Percentiles rank a stretch among this genome's conserved stretches.
These are phyloP conservation scores for Pandemis cinnamomeana DNA, from an alignment of 2,888 invertebrate genomes.

Conservation along the genomic window DNA sequence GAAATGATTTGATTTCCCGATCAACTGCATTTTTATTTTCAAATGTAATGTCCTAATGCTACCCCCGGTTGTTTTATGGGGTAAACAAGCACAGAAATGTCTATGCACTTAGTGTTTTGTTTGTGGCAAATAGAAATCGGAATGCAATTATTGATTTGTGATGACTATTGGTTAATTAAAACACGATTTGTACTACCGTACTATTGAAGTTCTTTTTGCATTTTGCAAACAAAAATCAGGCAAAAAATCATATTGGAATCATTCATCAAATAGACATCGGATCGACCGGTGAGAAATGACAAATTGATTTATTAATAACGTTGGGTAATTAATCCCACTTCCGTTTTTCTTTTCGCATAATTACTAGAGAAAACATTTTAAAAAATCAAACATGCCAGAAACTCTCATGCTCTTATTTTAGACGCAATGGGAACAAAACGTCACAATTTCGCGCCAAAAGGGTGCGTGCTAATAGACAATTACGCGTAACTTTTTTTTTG, in stretches of 20 bases:
- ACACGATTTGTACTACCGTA: conserved; percentile 10
- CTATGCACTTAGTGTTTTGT: not conserved
- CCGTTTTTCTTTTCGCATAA: too few relatives aligned
- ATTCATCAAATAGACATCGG: not conserved
- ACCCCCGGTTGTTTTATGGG: not conserved
- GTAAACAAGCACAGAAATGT: not conserved
- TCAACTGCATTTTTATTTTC: conserved; percentile 6
- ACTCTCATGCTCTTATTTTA: not conserved
- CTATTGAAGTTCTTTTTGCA: not conserved
- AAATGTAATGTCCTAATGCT: not conserved
- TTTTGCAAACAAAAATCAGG: not conserved
- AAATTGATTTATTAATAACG: not conserved
- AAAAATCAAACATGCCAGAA: too few relatives aligned
- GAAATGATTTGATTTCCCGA: not conserved
- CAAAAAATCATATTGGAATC: not conserved
- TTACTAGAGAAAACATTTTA: too few relatives aligned
- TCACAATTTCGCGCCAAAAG: conserved; percentile 46
- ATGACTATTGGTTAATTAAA: conserved; percentile 15
- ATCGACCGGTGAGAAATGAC: not conserved
- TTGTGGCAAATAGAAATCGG: conserved; percentile 10
- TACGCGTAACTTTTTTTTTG: conserved; percentile 58
- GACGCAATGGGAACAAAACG: conserved; percentile 33
- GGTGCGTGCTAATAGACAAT: conserved; percentile 62
- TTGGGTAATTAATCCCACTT: too few relatives aligned
- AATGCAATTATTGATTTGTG: conserved; percentile 12